A percentile compares a stretch with the other conserved stretches of the same genome.
phyloP scores from a whole-genome alignment of 2,888 invertebrate species.

The Pasiphila rectangulata region DNA sequence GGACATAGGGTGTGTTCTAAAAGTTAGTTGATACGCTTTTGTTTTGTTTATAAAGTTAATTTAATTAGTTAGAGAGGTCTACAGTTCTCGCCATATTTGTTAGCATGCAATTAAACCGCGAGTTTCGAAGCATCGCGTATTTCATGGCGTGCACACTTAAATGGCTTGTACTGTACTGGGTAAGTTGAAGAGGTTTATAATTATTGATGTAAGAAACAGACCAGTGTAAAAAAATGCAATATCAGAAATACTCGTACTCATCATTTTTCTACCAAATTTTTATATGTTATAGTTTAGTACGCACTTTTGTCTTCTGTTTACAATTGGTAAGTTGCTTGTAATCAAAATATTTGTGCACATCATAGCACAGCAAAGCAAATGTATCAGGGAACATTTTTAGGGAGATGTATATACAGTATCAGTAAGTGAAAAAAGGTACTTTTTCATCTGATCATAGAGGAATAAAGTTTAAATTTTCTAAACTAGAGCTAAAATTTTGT shows the following conservation, averaged over 20 bases:
- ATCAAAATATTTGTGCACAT: not conserved
- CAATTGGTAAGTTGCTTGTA: not conserved
- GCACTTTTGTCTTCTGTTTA: not conserved
- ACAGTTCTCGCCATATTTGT: slow-evolving; percentile 4
- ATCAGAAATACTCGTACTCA: slow-evolving; percentile 26
- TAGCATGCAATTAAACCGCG: not conserved
- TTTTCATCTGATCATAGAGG: too few species aligned
- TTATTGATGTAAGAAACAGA: slow-evolving; percentile 11
- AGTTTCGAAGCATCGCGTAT: too few species aligned
- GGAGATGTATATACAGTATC: too few species aligned
- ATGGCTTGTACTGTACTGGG: slow-evolving; percentile 5
- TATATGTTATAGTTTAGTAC: slow-evolving; percentile 4
- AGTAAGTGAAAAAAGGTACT: too few species aligned
- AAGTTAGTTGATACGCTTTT: slow-evolving; percentile 51
- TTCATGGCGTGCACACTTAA: not conserved
- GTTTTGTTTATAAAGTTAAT: slow-evolving; percentile 37
- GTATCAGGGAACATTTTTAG: too few species aligned
- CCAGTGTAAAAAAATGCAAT: slow-evolving; percentile 11
- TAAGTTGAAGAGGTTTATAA: slow-evolving; percentile 6
- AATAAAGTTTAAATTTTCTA: too few species aligned
- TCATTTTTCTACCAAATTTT: slow-evolving; percentile 25
- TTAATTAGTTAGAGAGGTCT: slow-evolving; percentile 9
- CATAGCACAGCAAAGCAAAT: too few species aligned
- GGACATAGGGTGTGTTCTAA: slow-evolving; percentile 49
- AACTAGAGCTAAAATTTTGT: too few species aligned